A percentile compares a stretch with the other conserved stretches of the same genome.
Conservation (phyloP, 2,888 invertebrate species). For the Phaonia tiefii region DNA sequence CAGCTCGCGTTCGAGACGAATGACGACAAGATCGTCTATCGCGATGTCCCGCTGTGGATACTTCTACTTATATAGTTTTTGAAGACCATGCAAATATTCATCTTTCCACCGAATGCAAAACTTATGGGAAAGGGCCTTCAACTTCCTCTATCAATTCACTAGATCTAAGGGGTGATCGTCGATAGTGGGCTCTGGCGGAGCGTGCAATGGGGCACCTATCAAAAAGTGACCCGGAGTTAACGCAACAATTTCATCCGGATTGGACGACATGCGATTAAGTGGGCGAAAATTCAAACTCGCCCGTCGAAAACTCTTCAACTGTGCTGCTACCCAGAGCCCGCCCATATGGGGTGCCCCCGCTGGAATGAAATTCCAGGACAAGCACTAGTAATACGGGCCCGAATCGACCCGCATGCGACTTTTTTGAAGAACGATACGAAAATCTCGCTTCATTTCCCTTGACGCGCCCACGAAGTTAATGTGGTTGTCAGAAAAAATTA, state of each 20-base stretch:
- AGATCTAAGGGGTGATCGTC: not conserved
- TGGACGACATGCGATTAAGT: not conserved
- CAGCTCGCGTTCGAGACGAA: slow-evolving; percentile 52
- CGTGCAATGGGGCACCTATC: slow-evolving; percentile 15
- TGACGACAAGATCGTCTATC: slow-evolving; percentile 37
- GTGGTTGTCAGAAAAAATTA: too few relatives aligned
- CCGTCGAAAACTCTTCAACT: slow-evolving; percentile 28
- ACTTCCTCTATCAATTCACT: not conserved
- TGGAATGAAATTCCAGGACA: too few relatives aligned
- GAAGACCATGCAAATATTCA: slow-evolving; percentile 43
- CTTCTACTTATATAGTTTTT: slow-evolving; percentile 52
- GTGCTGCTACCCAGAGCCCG: too few relatives aligned
- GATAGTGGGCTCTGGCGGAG: not conserved
- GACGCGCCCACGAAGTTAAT: too few relatives aligned
- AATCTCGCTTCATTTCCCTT: too few relatives aligned
- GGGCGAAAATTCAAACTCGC: slow-evolving; percentile 32
- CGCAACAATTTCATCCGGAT: slow-evolving; percentile 7
- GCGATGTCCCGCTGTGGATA: slow-evolving; percentile 36
- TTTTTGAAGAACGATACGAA: too few relatives aligned
- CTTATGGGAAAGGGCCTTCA: slow-evolving; percentile 44
- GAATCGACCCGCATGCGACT: too few relatives aligned
- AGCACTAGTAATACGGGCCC: too few relatives aligned
- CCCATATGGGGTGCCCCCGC: too few relatives aligned
- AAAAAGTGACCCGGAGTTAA: slow-evolving; percentile 43
- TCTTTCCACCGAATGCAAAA: slow-evolving; percentile 59